A percentile compares a stretch with the other conserved stretches of the same genome.
These are phyloP conservation scores for Cerastis rubricosa DNA, from an alignment of 2,888 invertebrate genomes.

Conservation along the genomic window DNA sequence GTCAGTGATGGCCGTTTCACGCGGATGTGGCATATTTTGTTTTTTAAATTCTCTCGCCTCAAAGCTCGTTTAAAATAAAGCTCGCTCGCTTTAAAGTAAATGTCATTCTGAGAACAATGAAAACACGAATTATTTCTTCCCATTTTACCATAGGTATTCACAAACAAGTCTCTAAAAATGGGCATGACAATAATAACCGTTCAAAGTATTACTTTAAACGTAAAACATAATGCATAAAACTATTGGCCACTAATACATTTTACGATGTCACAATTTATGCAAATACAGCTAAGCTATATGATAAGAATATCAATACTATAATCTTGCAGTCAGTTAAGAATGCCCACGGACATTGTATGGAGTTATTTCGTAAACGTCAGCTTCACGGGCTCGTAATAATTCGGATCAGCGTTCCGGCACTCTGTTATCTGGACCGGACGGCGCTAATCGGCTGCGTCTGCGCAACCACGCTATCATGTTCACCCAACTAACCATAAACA, in stretches of 20 bases:
- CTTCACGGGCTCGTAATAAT: constrained; percentile 74
- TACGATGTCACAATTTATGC: constrained; percentile 44
- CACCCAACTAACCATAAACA: constrained; percentile 76
- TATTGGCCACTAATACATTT: constrained; percentile 25
- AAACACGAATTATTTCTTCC: not conserved
- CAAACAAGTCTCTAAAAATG: not conserved
- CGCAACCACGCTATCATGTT: constrained; percentile 83
- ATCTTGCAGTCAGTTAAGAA: constrained; percentile 49
- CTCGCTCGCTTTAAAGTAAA: no score
- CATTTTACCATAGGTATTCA: not conserved
- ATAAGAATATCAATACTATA: constrained; percentile 53
- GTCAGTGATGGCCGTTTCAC: no score
- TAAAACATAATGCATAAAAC: not conserved
- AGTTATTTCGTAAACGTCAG: constrained; percentile 74
- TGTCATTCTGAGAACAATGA: no score
- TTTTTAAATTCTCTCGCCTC: not conserved
- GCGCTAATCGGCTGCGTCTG: constrained; percentile 84
- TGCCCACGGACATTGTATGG: constrained; percentile 60
- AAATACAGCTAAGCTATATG: constrained; percentile 44
- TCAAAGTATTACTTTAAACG: constrained; percentile 12
- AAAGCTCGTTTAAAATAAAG: no score
- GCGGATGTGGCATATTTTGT: not conserved
- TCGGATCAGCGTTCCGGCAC: constrained; percentile 87
- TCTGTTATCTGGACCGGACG: constrained; percentile 88
- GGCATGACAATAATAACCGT: not conserved